These are phyloP conservation scores for Eptesicus fuscus DNA, from an alignment of 2,113 vertebrate genomes.

Conservation along the genomic window DNA sequence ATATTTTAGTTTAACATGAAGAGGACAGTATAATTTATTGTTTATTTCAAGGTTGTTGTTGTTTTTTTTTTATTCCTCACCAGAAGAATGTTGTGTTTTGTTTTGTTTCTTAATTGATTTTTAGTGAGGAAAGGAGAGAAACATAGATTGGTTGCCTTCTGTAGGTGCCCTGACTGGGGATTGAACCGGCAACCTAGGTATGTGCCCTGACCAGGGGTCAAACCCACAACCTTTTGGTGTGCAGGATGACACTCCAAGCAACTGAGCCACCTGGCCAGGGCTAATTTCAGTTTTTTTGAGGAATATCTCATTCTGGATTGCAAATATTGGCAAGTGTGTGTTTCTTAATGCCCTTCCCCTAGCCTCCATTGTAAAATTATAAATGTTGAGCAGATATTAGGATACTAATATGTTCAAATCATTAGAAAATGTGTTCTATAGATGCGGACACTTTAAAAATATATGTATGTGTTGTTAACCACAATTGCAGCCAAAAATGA, in stretches of 20 bases:
- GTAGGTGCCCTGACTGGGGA: not conserved
- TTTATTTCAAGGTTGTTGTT: not conserved
- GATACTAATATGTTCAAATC: not conserved
- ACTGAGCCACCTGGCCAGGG: not conserved
- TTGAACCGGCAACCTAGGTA: not conserved
- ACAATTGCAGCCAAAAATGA: not conserved
- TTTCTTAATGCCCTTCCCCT: not conserved
- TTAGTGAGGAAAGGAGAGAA: not conserved
- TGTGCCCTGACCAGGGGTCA: not conserved
- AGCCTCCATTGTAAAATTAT: not conserved
- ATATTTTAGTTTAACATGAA: not conserved
- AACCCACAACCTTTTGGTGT: not conserved
- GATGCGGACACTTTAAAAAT: not conserved
- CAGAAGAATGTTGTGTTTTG: not conserved
- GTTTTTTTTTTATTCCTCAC: not conserved
- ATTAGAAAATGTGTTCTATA: slow-evolving; percentile 60
- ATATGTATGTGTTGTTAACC: not conserved
- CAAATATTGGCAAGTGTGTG: not conserved
- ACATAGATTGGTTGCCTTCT: not conserved
- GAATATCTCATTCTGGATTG: not conserved
- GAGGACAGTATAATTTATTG: not conserved
- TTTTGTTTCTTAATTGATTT: not conserved
- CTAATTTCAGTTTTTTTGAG: not conserved
- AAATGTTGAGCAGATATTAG: slow-evolving; percentile 14
- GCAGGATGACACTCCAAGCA: not conserved